Conservation (phyloP, 2,888 invertebrate genomes). For the Sialis fuliginosa region DNA sequence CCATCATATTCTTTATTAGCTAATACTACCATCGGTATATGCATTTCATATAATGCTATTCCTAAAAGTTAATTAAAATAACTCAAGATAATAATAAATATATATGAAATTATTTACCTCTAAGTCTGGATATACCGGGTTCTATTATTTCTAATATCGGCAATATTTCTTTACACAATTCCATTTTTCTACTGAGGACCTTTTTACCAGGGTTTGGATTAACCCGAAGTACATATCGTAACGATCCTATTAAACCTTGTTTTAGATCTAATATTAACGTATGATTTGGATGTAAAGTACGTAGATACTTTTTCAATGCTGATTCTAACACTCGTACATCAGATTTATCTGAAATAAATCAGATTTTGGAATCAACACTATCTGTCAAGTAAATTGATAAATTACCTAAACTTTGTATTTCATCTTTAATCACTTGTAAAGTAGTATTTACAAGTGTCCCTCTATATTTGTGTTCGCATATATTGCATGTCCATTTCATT, state of each 20-base stretch:
- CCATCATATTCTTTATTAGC: slow-evolving; percentile 42
- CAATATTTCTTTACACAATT: slow-evolving; percentile 45
- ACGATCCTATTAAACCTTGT: slow-evolving; percentile 43
- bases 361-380: slow-evolving; percentile 4
- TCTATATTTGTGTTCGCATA: slow-evolving; percentile 26
- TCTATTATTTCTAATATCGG: slow-evolving; percentile 44
- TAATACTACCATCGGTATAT: slow-evolving; percentile 44
- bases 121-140: slow-evolving; percentile 51
- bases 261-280: slow-evolving; percentile 48
- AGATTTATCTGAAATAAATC: slow-evolving; percentile 25
- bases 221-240: slow-evolving; percentile 16
- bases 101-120: slow-evolving; percentile 27
- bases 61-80: slow-evolving; percentile 27
- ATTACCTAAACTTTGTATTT: slow-evolving; percentile 25
- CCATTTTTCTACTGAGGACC: slow-evolving; percentile 41
- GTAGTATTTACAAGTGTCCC: slow-evolving; percentile 27
- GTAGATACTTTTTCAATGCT: slow-evolving; percentile 28
- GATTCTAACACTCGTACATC: slow-evolving; percentile 26
- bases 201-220: slow-evolving; percentile 24
- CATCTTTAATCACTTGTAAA: slow-evolving; percentile 25
- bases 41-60: slow-evolving; percentile 58
- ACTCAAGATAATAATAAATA: neutral
- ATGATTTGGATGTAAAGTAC: slow-evolving; percentile 46
- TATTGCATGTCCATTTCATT: slow-evolving; percentile 33
- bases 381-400: neutral